Percentiles rank a stretch among this genome's conserved stretches.
These are phyloP conservation scores for Engraulis encrasicolus DNA, from an alignment of 2,113 vertebrate genomes.

Conservation along the genomic window DNA sequence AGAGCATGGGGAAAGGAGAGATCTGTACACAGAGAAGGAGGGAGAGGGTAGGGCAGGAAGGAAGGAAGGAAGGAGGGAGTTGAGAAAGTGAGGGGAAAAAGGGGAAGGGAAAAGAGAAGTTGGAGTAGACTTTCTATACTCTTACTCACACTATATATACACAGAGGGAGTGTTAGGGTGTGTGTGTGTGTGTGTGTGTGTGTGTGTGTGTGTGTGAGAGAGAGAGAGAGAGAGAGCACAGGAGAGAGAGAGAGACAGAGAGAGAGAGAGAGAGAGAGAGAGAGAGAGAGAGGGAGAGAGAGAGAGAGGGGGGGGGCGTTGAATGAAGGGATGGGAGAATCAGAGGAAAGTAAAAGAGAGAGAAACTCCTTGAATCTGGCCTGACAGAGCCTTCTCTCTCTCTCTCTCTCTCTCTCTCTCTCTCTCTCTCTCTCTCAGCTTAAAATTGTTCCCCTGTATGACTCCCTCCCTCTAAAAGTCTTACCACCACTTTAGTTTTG, in stretches of 20 bases:
- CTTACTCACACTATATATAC: background rate
- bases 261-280: slow-evolving; percentile 42
- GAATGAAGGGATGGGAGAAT: too few species aligned
- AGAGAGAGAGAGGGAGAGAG: slow-evolving; percentile 65
- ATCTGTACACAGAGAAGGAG: too few species aligned
- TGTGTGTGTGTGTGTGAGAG: too few species aligned
- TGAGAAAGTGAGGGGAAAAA: background rate
- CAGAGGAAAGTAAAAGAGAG: too few species aligned
- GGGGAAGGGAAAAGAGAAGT: background rate
- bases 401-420: background rate
- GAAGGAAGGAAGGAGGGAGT: background rate
- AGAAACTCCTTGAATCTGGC: slow-evolving; percentile 21
- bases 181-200: too few species aligned
- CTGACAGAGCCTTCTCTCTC: background rate
- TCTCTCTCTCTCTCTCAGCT: background rate
- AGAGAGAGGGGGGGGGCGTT: slow-evolving; percentile 14
- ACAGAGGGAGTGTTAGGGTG: too few species aligned
- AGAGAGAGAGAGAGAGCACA: too few species aligned
- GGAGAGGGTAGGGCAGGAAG: background rate
- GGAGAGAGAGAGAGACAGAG: slow-evolving; percentile 44
- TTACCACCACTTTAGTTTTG: background rate
- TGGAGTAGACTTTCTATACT: background rate
- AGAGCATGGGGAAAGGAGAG: too few species aligned
- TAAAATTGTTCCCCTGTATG: background rate
- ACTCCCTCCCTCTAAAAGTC: background rate